phyloP scores from a whole-genome alignment of 1,140 invertebrate species.

The Pachyrhynchus sulphureomaculatus region DNA sequence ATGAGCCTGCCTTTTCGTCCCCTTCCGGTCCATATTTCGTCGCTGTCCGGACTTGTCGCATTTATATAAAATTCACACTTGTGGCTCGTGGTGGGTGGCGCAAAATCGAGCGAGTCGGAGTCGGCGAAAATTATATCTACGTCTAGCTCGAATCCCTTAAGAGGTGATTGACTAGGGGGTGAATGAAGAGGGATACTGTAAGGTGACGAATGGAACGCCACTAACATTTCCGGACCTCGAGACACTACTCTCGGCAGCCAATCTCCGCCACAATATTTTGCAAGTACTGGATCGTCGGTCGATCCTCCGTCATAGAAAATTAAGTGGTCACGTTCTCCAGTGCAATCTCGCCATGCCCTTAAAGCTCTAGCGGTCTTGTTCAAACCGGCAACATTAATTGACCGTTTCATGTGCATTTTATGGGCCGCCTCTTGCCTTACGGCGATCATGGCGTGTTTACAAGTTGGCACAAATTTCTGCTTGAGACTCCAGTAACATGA shows the following conservation, averaged over 20 bases:
- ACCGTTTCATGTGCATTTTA: constrained; percentile 71
- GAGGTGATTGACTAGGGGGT: constrained; percentile 57
- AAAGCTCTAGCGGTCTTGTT: constrained; percentile 69
- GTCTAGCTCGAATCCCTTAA: constrained; percentile 78
- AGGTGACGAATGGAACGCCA: constrained; percentile 79
- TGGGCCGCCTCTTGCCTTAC: constrained; percentile 71
- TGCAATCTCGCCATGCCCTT: constrained; percentile 80
- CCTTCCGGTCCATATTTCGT: constrained; percentile 54
- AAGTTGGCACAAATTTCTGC: constrained; percentile 80
- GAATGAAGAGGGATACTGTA: constrained; percentile 71
- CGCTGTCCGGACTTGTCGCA: constrained; percentile 60
- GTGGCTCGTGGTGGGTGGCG: constrained; percentile 52
- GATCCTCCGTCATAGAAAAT: constrained; percentile 84
- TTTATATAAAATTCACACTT: constrained; percentile 73
- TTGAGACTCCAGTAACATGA: constrained; percentile 79
- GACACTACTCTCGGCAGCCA: constrained; percentile 73
- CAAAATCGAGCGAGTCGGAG: constrained; percentile 74
- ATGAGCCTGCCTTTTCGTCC: constrained; percentile 66
- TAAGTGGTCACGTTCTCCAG: constrained; percentile 75
- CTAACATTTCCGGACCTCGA: constrained; percentile 76
- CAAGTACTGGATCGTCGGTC: constrained; percentile 75
- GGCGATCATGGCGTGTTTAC: constrained; percentile 86
- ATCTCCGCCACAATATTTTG: constrained; percentile 85
- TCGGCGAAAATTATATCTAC: constrained; percentile 85
- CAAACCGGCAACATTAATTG: constrained; percentile 60